phyloP scores from a whole-genome alignment of 2,888 invertebrate species.

The Ophion ellenae region DNA sequence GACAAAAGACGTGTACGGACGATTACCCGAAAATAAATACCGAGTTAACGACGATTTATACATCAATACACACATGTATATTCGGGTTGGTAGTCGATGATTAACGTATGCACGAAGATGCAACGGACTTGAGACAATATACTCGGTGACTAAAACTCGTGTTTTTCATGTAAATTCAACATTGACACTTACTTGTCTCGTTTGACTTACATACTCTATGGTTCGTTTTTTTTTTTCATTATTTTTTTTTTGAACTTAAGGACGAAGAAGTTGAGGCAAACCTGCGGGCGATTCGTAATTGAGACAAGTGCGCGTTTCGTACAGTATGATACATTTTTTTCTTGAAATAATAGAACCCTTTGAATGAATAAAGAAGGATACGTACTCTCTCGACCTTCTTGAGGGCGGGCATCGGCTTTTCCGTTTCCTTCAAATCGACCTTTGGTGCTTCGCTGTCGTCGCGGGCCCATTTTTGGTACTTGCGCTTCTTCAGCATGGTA shows the following conservation, averaged over 20 bases:
- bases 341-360: not conserved
- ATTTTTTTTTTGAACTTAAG: constrained; percentile 14
- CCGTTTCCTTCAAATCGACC: constrained; percentile 96
- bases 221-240: constrained; percentile 1
- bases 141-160: constrained; percentile 39
- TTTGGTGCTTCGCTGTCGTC: constrained; percentile 96
- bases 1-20: constrained; percentile 43
- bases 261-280: constrained; percentile 46
- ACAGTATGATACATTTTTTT: not conserved
- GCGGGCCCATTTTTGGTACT: constrained; percentile 96
- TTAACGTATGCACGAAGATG: constrained; percentile 37
- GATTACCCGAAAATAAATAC: constrained; percentile 32
- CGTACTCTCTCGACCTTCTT: constrained; percentile 97
- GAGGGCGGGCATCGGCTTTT: constrained; percentile 93
- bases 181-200: constrained; percentile 60
- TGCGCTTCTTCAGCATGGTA: constrained; percentile 97
- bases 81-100: constrained; percentile 4
- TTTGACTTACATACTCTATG: constrained; percentile 49
- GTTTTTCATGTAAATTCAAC: constrained; percentile 37
- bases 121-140: constrained; percentile 50
- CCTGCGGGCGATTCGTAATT: constrained; percentile 46
- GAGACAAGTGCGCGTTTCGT: not conserved
- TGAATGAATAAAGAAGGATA: constrained; percentile 56
- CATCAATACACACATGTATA: not conserved
- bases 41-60: constrained; percentile 39